Base-by-base conservation (phyloP, 2,888 invertebrate genomes). In the Calliphora vomitoria region DNA sequence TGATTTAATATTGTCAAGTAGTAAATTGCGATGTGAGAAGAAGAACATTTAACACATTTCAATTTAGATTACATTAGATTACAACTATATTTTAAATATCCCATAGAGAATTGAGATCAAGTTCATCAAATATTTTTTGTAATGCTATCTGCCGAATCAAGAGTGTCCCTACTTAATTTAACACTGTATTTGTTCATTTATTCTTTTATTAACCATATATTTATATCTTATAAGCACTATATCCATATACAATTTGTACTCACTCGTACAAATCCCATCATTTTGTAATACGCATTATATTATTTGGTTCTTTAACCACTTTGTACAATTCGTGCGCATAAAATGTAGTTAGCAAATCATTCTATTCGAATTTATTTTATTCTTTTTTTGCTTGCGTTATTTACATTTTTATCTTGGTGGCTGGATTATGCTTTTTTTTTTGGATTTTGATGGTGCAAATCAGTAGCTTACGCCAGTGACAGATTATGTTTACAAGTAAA, bases 401-500 rank as follows among this genome's bases (percentile, higher is more conserved):
- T 35, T 69, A 53, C n/a, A 44, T 72, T 79, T 18, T 74, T 68
- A 74, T 80, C 80, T 80, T 85, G 47, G 31, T 60, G 50, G 66
- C 31, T 75, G 69, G 35, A 64, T 79, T 50, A 10, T 47, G 44
- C 11, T 10, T 11, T 44, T 44, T 64, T 64, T 53, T 47, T 86
- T 72, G 68, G 76, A 44, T 50, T 87, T 53, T 76, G 76, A 72
- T 79, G 72, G 69, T 66, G 76, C 80, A 87, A 87, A 84, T 87
- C 87, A 84, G 87, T 84, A 87, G 87, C 87, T 87, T 83, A 81
- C 80, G 87, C 80, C 87, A 87, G 58, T 87, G 87, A 87, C 87
- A 87, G 87, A 84, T 84, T 87, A 81, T 87, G 80, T 84, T 86
- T 89, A 82, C 82, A 93, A 92, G 92, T 91, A 91, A 93, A 92